Evolutionary conservation across 2,888 invertebrate genomes (phyloP).

Genomic region (Acronicta psi): DNA sequence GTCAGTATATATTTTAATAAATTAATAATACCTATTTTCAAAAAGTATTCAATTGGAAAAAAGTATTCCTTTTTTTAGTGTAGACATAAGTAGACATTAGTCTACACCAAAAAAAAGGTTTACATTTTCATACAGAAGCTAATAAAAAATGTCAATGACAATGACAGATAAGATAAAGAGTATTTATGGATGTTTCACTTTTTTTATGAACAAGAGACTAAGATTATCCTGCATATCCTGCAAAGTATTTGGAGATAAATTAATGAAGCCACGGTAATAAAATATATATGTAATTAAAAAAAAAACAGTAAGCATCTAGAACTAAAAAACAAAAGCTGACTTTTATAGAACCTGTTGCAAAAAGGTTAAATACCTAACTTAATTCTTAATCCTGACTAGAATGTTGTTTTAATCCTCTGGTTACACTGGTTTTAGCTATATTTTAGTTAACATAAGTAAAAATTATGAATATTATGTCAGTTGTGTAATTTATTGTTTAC

Average conservation of each 20-base stretch:
- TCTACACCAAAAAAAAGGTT: not conserved
- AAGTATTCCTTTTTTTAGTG: too few species aligned
- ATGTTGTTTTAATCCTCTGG: too few species aligned
- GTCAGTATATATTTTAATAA: too few species aligned
- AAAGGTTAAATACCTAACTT: not conserved
- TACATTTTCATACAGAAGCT: not conserved
- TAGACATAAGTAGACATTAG: too few species aligned
- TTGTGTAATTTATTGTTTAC: not conserved
- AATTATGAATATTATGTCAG: not conserved
- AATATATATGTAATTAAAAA: too few species aligned
- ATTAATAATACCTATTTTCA: too few species aligned
- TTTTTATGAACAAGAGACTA: constrained; percentile 11
- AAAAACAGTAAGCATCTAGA: not conserved
- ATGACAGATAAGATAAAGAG: constrained; percentile 36
- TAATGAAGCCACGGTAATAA: too few species aligned
- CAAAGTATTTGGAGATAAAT: not conserved
- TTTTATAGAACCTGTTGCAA: not conserved
- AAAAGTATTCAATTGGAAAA: too few species aligned
- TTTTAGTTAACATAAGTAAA: too few species aligned
- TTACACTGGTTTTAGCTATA: too few species aligned
- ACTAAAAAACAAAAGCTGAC: not conserved
- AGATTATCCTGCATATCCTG: constrained; percentile 3
- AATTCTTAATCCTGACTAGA: not conserved
- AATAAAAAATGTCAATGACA: constrained; percentile 13
- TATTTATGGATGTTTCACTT: constrained; percentile 14